A percentile compares a stretch with the other conserved stretches of the same genome.
These are phyloP conservation scores for Luperina nickerlii DNA, from an alignment of 2,888 invertebrate genomes.

Conservation along the genomic window DNA sequence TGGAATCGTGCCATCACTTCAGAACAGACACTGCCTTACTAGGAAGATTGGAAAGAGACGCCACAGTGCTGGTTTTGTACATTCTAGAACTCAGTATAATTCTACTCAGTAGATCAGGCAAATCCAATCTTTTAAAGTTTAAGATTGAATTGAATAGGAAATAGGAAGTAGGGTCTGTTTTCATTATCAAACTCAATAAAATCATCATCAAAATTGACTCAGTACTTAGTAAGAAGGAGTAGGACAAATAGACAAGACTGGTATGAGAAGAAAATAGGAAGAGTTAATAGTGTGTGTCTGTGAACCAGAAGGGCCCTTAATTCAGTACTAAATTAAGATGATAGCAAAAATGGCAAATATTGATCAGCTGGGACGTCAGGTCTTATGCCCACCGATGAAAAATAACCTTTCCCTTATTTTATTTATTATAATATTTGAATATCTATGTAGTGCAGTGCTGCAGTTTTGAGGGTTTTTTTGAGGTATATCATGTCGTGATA, in stretches of 20 bases:
- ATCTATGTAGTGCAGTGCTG: background rate
- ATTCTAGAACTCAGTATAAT: background rate
- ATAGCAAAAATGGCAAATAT: too few species aligned
- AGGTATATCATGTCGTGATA: conserved; percentile 10
- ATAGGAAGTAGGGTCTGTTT: background rate
- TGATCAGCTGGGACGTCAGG: background rate
- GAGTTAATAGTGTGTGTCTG: background rate
- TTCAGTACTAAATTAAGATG: too few species aligned
- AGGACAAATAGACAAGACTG: background rate
- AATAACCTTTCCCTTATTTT: background rate
- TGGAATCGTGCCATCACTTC: background rate
- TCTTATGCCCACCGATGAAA: background rate
- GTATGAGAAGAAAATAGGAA: background rate
- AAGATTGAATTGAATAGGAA: too few species aligned
- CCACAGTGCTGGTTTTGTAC: background rate
- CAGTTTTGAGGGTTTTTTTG: background rate
- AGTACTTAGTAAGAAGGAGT: background rate
- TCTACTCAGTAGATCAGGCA: background rate
- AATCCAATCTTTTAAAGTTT: too few species aligned
- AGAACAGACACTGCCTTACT: background rate
- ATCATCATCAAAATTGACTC: background rate
- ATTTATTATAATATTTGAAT: background rate
- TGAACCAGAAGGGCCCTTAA: too few species aligned
- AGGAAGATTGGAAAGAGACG: background rate
- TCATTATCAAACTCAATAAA: background rate